Percentiles rank a stretch among this genome's conserved stretches.
Evolutionary conservation across 2,113 vertebrate species (phyloP).

Genomic region (Nibea albiflora): DNA sequence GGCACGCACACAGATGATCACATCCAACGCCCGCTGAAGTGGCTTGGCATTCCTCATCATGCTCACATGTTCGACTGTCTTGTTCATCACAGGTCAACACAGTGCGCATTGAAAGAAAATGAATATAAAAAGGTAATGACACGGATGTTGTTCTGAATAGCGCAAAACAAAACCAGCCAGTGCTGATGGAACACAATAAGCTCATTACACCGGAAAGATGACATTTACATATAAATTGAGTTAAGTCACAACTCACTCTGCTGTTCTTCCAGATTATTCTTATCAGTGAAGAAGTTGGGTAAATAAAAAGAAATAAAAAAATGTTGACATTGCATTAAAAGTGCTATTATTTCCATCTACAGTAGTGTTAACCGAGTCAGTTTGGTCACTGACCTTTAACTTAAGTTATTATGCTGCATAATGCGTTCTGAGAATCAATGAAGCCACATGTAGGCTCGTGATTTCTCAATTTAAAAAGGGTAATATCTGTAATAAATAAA

Average conservation of each 20-base stretch:
- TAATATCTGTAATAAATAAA: no score
- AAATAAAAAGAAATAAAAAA: neutral
- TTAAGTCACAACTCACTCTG: constrained; percentile 71
- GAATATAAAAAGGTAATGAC: constrained; percentile 58
- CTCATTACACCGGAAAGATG: constrained; percentile 81
- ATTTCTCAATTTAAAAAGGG: neutral
- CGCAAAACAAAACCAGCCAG: constrained; percentile 67
- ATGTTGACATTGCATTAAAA: constrained; percentile 64
- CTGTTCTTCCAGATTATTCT: constrained; percentile 72
- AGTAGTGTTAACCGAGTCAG: constrained; percentile 10
- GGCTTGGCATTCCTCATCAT: neutral
- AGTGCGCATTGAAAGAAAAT: constrained; percentile 49
- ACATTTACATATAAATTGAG: constrained; percentile 85
- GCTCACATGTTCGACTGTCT: constrained; percentile 31
- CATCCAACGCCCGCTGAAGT: neutral
- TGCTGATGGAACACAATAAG: constrained; percentile 76
- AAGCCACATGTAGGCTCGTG: neutral
- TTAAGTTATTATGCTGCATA: constrained; percentile 18
- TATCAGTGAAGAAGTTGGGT: constrained; percentile 67
- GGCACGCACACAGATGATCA: neutral
- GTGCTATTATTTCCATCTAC: constrained; percentile 44
- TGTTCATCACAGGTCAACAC: constrained; percentile 4
- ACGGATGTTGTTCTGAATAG: constrained; percentile 61
- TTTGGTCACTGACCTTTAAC: constrained; percentile 35
- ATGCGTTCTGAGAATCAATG: constrained; percentile 8